Base-by-base conservation (phyloP, 2,888 invertebrate species). In the Drosophila formosana region DNA sequence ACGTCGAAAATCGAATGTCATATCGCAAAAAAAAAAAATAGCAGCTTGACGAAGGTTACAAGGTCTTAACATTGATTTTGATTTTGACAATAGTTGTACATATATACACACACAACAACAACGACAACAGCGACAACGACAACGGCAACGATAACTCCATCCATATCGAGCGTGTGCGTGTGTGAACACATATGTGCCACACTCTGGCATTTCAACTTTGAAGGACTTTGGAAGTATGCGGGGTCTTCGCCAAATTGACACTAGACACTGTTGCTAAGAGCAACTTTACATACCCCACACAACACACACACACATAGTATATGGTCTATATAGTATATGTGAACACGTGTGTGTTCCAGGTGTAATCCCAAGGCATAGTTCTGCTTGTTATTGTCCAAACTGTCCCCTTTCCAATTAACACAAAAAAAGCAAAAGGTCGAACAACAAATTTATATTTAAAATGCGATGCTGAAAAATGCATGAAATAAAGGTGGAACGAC, bases 21-120 rank as follows among this genome's bases (percentile, higher is more conserved):
- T 77, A 75, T 70, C 30, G 70, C 60, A 60, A 62, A 47, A 46
- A 46, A 46, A 46, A 7, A n/a, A 28, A 46, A 28, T n/a, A 13
- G 62, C 43, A 18, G 52, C 50, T 53, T 52, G 58, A 63, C 47
- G 65, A 72, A 68, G 83, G 79, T 76, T 65, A 47, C 79, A 82
- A 80, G 83, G 79, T 72, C 76, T 66, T 72, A 79, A 80, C 83
- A 80, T 80, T 82, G 79, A 80, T 80, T 78, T 78, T 80, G 77
- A 63, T 72, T 82, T 80, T 67, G 61, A 66, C 75, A 82, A 78
- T 64, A 58, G 56, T 46, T 64, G 41, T 45, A 34, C 23, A 30
- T 30, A 13, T 4, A 37, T n/a, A 32, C 9, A 11, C n/a, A 37
- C 9, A 32, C 9, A 32, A n/a, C 6, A 28, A 28, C 28, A 28